Percentiles rank a stretch among this genome's conserved stretches.
Conservation (phyloP, 2,888 invertebrate genomes). For the Cremastinae sp. region DNA sequence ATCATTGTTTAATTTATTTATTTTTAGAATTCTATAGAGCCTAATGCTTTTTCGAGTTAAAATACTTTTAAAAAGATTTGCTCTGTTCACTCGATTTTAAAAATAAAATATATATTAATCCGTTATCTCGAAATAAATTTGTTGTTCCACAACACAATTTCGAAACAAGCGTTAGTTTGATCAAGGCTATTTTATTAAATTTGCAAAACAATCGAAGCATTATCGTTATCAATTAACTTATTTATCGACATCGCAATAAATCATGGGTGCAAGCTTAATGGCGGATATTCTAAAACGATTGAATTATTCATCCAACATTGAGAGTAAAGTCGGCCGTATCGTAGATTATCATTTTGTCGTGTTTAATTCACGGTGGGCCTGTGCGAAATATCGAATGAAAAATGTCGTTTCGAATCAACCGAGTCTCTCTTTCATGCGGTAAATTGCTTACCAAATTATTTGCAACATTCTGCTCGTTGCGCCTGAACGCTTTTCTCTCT, state of each 20-base stretch:
- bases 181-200: slow-evolving; percentile 6
- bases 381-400: slow-evolving; percentile 28
- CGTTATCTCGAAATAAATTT: too few relatives aligned
- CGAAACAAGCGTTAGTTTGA: background rate
- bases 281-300: slow-evolving; percentile 36
- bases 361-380: slow-evolving; percentile 16
- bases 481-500: slow-evolving; percentile 8
- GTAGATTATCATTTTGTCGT: slow-evolving; percentile 53
- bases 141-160: background rate
- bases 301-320: slow-evolving; percentile 31
- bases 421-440: slow-evolving; percentile 4
- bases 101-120: too few relatives aligned
- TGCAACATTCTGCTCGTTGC: slow-evolving; percentile 11
- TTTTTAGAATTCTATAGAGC: too few relatives aligned
- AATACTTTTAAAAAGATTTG: too few relatives aligned
- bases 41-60: too few relatives aligned
- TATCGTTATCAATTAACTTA: slow-evolving; percentile 27
- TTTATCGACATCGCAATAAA: slow-evolving; percentile 24
- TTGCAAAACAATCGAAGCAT: slow-evolving; percentile 9
- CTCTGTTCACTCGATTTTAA: too few relatives aligned
- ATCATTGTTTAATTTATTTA: too few relatives aligned
- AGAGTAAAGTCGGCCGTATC: slow-evolving; percentile 39
- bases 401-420: slow-evolving; percentile 30
- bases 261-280: slow-evolving; percentile 12
- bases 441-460: slow-evolving; percentile 47